A percentile compares a stretch with the other conserved stretches of the same genome.
phyloP scores from a whole-genome alignment of 2,113 vertebrate species.

The Chascanopsetta lugubris region DNA sequence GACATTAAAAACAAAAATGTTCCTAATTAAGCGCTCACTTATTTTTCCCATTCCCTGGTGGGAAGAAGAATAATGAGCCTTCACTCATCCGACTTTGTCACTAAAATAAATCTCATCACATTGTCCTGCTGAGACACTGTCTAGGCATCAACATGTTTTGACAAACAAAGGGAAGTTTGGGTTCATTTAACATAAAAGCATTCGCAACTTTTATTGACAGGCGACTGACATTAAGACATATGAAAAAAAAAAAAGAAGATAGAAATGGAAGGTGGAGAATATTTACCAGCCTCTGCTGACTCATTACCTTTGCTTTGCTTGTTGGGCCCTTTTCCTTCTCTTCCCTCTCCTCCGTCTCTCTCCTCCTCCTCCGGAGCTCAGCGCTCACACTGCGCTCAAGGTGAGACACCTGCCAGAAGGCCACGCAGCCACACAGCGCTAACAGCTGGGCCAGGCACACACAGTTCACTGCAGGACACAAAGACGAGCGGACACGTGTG shows the following conservation, averaged over 20 bases:
- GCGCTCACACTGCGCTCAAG: conserved; percentile 89
- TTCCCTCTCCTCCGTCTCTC: conserved; percentile 84
- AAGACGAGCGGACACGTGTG: conserved; percentile 9
- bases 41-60: conserved; percentile 40
- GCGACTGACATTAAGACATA: background rate
- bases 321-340: conserved; percentile 77
- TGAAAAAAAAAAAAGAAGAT: too few relatives aligned
- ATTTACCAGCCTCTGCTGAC: background rate
- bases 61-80: conserved; percentile 36
- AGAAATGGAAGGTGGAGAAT: too few relatives aligned
- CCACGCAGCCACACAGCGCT: conserved; percentile 91
- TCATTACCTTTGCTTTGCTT: conserved; percentile 77
- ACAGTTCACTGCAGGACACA: conserved; percentile 78
- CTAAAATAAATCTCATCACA: conserved; percentile 27
- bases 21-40: conserved; percentile 43
- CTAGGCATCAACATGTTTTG: conserved; percentile 9
- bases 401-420: conserved; percentile 90
- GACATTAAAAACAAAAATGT: background rate
- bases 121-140: conserved; percentile 35
- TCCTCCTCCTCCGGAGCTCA: conserved; percentile 88
- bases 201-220: background rate
- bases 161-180: background rate
- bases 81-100: conserved; percentile 34
- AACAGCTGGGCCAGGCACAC: conserved; percentile 88
- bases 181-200: background rate